phyloP scores from a whole-genome alignment of 2,888 invertebrate genomes.

The Serripes groenlandicus region DNA sequence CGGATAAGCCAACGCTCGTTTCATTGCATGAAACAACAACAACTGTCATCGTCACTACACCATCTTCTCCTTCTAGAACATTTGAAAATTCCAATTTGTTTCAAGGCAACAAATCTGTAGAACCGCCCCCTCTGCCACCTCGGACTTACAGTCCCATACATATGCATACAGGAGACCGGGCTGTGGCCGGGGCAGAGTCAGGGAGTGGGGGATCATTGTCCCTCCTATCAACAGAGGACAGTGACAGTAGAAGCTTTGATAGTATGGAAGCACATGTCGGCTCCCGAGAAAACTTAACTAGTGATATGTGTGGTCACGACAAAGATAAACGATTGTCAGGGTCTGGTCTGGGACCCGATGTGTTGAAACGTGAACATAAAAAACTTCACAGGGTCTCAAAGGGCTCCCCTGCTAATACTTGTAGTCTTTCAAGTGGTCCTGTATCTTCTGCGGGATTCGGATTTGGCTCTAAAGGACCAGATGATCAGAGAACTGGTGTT shows the following conservation, averaged over 20 bases:
- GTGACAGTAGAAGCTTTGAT: conserved; percentile 79
- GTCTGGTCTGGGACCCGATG: conserved; percentile 49
- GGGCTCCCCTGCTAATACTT: conserved; percentile 47
- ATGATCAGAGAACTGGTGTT: conserved; percentile 44
- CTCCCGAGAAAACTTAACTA: conserved; percentile 75
- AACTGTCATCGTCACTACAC: conserved; percentile 48
- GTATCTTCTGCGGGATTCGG: conserved; percentile 6
- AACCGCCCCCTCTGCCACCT: conserved; percentile 82
- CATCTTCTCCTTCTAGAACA: conserved; percentile 54
- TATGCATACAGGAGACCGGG: conserved; percentile 59
- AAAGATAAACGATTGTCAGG: conserved; percentile 46
- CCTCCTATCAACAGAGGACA: conserved; percentile 64
- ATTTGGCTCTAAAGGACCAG: background rate
- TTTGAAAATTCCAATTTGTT: conserved; percentile 59
- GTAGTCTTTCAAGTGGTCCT: conserved; percentile 60
- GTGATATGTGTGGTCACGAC: conserved; percentile 58
- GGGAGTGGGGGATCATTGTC: conserved; percentile 64
- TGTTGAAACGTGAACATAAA: conserved; percentile 62
- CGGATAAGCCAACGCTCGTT: conserved; percentile 66
- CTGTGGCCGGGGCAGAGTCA: conserved; percentile 58
- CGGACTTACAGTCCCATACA: conserved; percentile 82
- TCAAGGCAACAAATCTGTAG: conserved; percentile 28
- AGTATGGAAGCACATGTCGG: conserved; percentile 82
- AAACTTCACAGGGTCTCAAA: conserved; percentile 52
- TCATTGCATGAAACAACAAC: conserved; percentile 25